Percentiles rank a stretch among this genome's conserved stretches.
phyloP scores from a whole-genome alignment of 1,140 invertebrate genomes.

The Thereuonema tuberculata region DNA sequence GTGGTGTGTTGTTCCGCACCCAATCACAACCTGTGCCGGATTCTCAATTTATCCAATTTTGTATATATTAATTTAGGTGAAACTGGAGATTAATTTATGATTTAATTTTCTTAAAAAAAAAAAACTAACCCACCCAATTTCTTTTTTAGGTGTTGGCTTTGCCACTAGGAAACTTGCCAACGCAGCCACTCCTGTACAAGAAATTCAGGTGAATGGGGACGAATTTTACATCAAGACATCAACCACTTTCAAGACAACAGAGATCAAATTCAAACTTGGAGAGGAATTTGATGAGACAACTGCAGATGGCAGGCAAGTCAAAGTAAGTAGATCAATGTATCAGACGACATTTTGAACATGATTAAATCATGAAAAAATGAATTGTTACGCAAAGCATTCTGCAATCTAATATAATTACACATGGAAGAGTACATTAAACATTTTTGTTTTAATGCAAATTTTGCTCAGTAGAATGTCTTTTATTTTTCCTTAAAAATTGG shows the following conservation, averaged over 20 bases:
- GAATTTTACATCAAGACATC: conserved; percentile 55
- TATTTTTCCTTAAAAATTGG: neutral
- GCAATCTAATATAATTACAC: neutral
- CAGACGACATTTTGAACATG: neutral
- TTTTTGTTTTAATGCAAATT: no score
- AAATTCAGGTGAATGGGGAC: conserved; percentile 52
- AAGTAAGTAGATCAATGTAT: no score
- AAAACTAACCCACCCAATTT: no score
- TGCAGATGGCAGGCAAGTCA: conserved; percentile 66
- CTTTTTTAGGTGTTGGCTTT: conserved; percentile 65
- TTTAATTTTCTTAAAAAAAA: no score
- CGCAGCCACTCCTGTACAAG: conserved; percentile 53
- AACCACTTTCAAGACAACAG: conserved; percentile 68
- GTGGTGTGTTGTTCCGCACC: no score
- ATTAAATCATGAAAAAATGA: neutral
- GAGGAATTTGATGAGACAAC: conserved; percentile 76
- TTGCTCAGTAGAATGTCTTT: no score
- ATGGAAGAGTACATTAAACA: neutral
- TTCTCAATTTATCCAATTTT: no score
- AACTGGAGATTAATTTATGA: no score
- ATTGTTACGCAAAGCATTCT: neutral
- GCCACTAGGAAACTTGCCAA: conserved; percentile 58
- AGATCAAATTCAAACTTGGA: conserved; percentile 60
- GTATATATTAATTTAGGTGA: no score
- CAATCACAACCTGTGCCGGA: no score